Evolutionary conservation across 1,140 invertebrate species (phyloP).

Genomic region (Conus betulinus): DNA sequence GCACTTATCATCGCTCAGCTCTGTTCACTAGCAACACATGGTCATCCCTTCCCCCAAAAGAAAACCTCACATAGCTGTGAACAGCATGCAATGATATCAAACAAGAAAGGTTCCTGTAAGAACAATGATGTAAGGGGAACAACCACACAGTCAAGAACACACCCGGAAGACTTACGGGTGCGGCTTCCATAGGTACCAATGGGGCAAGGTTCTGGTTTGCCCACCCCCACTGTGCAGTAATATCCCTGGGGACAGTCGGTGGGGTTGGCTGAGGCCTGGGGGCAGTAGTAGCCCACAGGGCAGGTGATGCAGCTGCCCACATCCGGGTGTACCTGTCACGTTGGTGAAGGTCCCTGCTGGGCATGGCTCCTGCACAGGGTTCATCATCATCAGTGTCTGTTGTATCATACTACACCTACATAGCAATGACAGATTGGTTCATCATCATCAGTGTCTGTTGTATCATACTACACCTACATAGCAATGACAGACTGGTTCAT

Average conservation of each 20-base stretch:
- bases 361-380: slow-evolving; percentile 60
- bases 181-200: slow-evolving; percentile 68
- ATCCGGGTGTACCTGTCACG: slow-evolving; percentile 61
- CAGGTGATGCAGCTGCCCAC: slow-evolving; percentile 64
- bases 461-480: no score
- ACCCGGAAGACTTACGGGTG: slow-evolving; percentile 49
- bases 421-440: neutral
- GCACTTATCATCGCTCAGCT: no score
- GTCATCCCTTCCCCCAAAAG: no score
- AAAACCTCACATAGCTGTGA: no score
- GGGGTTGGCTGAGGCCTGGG: slow-evolving; percentile 54
- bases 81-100: no score
- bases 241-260: slow-evolving; percentile 65
- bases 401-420: no score
- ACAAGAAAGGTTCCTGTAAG: no score
- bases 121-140: no score
- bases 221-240: slow-evolving; percentile 61
- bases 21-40: no score
- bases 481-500: no score
- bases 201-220: slow-evolving; percentile 67
- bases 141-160: no score
- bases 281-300: slow-evolving; percentile 67
- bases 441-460: neutral
- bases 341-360: slow-evolving; percentile 70
- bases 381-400: neutral